A percentile compares a stretch with the other conserved stretches of the same genome.
phyloP scores from a whole-genome alignment of 2,113 vertebrate species.

The Galemys pyrenaicus region DNA sequence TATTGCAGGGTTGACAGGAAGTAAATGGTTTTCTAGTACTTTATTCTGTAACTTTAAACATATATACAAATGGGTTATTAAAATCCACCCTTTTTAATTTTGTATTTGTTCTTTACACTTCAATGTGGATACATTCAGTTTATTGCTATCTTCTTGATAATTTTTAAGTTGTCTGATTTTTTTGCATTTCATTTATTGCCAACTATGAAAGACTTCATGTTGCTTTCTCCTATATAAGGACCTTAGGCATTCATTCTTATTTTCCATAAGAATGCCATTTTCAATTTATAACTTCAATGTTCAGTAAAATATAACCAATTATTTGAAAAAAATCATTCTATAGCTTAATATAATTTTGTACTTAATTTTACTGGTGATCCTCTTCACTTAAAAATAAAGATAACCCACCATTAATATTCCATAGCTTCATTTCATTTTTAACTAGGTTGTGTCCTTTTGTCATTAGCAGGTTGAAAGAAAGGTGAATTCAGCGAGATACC shows the following conservation, averaged over 20 bases:
- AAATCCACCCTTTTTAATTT: background rate
- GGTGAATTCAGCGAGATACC: conserved; percentile 37
- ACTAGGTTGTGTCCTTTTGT: conserved; percentile 34
- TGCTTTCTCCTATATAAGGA: background rate
- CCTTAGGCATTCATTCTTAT: background rate
- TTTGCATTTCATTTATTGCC: background rate
- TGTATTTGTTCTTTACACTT: background rate
- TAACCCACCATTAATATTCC: conserved; percentile 41
- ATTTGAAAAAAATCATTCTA: background rate
- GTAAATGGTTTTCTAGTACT: background rate
- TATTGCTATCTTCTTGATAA: background rate
- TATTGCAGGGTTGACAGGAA: background rate
- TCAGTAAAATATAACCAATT: background rate
- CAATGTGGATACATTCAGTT: background rate
- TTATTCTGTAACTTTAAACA: background rate
- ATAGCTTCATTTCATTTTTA: conserved; percentile 61
- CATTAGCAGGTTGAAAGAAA: conserved; percentile 55
- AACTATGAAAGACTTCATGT: background rate
- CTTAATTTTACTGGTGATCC: conserved; percentile 47
- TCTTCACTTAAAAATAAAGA: conserved; percentile 47
- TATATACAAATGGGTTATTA: background rate
- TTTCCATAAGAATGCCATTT: background rate
- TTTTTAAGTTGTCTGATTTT: background rate
- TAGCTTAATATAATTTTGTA: conserved; percentile 46
- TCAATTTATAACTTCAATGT: background rate